A percentile compares a stretch with the other conserved stretches of the same genome.
Conservation (phyloP, 2,113 vertebrate genomes). For the Pogona vitticeps region DNA sequence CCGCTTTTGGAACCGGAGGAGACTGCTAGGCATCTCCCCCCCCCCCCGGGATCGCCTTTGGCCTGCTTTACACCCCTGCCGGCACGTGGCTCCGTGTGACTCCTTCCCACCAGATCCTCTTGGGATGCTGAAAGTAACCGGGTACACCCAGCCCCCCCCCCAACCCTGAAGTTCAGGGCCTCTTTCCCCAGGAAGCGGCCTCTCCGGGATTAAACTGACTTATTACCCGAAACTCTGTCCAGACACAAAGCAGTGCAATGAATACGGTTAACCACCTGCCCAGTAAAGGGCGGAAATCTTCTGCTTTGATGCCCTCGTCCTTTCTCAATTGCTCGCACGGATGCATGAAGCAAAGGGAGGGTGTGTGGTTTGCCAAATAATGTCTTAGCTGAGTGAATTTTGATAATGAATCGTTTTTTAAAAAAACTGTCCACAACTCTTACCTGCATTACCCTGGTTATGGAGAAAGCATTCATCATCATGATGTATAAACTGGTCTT, state of each 20-base stretch:
- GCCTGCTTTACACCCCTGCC: no score
- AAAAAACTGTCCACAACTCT: constrained; percentile 23
- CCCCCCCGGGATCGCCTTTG: no score
- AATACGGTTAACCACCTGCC: constrained; percentile 83
- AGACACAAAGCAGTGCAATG: constrained; percentile 80
- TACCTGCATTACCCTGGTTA: background rate
- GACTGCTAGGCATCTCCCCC: background rate
- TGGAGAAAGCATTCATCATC: background rate
- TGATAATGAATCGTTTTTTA: constrained; percentile 3
- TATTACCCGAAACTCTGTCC: constrained; percentile 76
- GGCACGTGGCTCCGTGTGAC: background rate
- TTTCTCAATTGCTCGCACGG: constrained; percentile 54
- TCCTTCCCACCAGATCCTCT: constrained; percentile 1
- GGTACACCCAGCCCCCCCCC: background rate
- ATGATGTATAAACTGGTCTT: background rate
- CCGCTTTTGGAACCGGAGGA: background rate
- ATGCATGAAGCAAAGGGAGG: constrained; percentile 33
- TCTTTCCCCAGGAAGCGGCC: constrained; percentile 74
- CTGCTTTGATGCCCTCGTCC: constrained; percentile 58
- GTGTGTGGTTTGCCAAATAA: constrained; percentile 51
- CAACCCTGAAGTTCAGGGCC: constrained; percentile 64
- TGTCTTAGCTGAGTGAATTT: constrained; percentile 45
- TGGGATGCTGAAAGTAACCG: constrained; percentile 41
- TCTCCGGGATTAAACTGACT: constrained; percentile 75
- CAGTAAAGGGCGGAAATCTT: constrained; percentile 69